Conservation (phyloP, 2,888 invertebrate species). For the Megalurothrips usitatus region DNA sequence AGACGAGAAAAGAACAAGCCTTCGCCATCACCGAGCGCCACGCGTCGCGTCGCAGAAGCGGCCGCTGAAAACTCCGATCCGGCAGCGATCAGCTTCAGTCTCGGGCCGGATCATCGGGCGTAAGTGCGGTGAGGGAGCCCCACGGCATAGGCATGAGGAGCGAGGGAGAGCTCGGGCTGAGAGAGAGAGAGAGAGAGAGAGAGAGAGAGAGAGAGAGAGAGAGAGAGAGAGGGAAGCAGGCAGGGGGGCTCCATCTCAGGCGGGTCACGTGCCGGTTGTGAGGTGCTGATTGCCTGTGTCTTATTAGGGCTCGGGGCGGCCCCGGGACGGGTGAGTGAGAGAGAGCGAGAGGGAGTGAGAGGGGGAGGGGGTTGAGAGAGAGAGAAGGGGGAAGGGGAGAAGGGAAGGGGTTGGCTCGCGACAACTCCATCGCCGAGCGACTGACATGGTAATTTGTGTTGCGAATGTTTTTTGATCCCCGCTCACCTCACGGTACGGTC, state of each 20-base stretch:
- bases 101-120: too few species aligned
- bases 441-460: too few species aligned
- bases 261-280: slow-evolving; percentile 7
- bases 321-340: not conserved
- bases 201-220: not conserved
- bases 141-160: not conserved
- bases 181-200: not conserved
- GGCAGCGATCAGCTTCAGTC: too few species aligned
- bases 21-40: too few species aligned
- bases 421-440: too few species aligned
- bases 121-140: too few species aligned
- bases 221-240: not conserved
- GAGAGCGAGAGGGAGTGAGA: not conserved
- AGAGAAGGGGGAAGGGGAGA: not conserved
- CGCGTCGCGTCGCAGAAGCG: too few species aligned
- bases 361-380: not conserved
- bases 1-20: too few species aligned
- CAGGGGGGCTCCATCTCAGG: not conserved
- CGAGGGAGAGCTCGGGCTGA: not conserved
- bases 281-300: slow-evolving; percentile 25
- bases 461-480: too few species aligned
- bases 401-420: too few species aligned
- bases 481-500: too few species aligned
- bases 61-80: too few species aligned
- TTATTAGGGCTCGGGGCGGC: not conserved